Conservation (phyloP, 2,797 vertebrate genomes). For the Mallotus villosus region DNA sequence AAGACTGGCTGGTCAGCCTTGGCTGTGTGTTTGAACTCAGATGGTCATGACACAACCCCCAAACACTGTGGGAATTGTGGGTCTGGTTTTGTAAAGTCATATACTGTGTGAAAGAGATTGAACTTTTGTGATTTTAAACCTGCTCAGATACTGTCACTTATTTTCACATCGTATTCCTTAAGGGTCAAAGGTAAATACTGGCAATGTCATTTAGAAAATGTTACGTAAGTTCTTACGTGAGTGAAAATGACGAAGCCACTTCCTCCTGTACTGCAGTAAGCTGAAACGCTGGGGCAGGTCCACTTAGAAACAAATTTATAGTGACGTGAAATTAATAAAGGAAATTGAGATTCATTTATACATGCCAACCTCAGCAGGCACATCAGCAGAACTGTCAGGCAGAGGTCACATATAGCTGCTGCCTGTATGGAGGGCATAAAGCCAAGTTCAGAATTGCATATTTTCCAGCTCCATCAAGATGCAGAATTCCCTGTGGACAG, state of each 20-base stretch:
- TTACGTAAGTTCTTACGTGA: not conserved
- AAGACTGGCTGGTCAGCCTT: conserved; percentile 6
- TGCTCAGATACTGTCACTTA: not conserved
- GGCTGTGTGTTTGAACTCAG: conserved; percentile 6
- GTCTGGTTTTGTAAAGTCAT: not conserved
- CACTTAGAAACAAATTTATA: conserved; percentile 68
- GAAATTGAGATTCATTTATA: conserved; percentile 85
- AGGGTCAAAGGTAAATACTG: conserved; percentile 26
- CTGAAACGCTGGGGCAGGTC: conserved; percentile 39
- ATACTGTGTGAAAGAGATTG: not conserved
- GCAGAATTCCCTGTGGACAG: conserved; percentile 57
- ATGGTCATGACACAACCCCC: conserved; percentile 5
- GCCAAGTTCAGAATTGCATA: conserved; percentile 71
- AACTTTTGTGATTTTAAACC: not conserved
- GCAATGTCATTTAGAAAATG: conserved; percentile 22
- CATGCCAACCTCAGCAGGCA: conserved; percentile 67
- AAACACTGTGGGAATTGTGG: not conserved
- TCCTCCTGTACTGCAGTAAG: conserved; percentile 36
- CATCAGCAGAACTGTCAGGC: conserved; percentile 76
- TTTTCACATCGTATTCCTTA: not conserved
- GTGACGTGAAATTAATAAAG: conserved; percentile 84
- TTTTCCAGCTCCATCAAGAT: conserved; percentile 68
- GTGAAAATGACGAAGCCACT: conserved; percentile 25
- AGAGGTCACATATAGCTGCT: conserved; percentile 74
- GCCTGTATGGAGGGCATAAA: conserved; percentile 38